A percentile compares a stretch with the other conserved stretches of the same genome.
Evolutionary conservation across 1,140 invertebrate genomes (phyloP).

Genomic region (Glossosoma conforme): DNA sequence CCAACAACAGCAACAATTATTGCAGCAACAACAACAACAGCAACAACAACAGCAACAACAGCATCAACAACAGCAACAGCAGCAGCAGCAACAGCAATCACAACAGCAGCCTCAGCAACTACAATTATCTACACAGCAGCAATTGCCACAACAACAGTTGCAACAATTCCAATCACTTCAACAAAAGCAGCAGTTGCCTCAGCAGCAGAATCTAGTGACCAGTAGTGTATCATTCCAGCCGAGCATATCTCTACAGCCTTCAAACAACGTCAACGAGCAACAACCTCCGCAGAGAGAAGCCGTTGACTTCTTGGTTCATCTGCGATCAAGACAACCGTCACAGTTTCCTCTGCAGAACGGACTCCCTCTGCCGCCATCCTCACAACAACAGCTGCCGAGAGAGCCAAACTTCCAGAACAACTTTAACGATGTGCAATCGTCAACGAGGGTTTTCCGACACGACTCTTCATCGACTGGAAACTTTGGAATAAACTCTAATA

Average conservation of each 20-base stretch:
- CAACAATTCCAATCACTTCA: constrained; percentile 32
- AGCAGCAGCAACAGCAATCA: constrained; percentile 32
- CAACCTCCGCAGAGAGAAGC: constrained; percentile 46
- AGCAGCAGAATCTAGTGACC: neutral
- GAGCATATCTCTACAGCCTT: constrained; percentile 45
- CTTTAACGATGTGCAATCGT: constrained; percentile 29
- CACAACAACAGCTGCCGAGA: constrained; percentile 31
- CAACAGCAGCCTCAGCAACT: constrained; percentile 30
- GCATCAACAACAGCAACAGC: constrained; percentile 33
- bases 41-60: constrained; percentile 35
- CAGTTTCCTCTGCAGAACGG: constrained; percentile 41
- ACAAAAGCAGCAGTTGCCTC: constrained; percentile 20
- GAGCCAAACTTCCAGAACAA: constrained; percentile 29
- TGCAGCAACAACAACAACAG: constrained; percentile 37
- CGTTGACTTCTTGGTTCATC: constrained; percentile 46
- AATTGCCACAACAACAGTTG: constrained; percentile 39
- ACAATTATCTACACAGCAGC: constrained; percentile 34
- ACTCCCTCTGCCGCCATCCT: constrained; percentile 48
- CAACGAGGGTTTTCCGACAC: constrained; percentile 44
- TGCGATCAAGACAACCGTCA: constrained; percentile 40
- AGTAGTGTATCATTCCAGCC: constrained; percentile 44
- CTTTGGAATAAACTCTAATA: constrained; percentile 51
- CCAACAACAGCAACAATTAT: constrained; percentile 29
- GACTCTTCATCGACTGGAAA: constrained; percentile 48
- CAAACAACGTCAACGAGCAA: constrained; percentile 34